A percentile compares a stretch with the other conserved stretches of the same genome.
Evolutionary conservation across 1,140 invertebrate genomes (phyloP).

Genomic region (Protaetia brevitarsis): DNA sequence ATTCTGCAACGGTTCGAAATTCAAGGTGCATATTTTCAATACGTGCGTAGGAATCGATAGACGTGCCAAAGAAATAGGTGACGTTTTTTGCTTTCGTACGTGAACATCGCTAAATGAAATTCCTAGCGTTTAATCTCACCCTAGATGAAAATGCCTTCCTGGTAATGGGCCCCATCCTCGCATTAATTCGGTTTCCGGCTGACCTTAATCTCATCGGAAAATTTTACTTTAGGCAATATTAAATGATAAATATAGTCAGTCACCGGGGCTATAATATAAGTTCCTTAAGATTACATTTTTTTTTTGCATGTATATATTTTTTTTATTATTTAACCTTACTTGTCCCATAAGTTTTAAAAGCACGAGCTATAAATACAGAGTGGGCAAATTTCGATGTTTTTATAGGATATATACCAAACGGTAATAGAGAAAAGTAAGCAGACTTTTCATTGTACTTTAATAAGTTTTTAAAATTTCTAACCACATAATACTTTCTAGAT

Average conservation of each 20-base stretch:
- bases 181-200: neutral
- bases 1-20: too few relatives aligned
- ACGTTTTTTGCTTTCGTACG: neutral
- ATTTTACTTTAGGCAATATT: neutral
- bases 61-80: neutral
- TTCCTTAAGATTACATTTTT: neutral
- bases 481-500: too few relatives aligned
- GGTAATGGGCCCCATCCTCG: neutral
- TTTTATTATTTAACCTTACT: too few relatives aligned
- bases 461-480: too few relatives aligned
- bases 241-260: neutral
- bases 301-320: neutral
- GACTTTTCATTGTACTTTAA: too few relatives aligned
- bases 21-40: too few relatives aligned
- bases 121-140: neutral
- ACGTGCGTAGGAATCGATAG: neutral
- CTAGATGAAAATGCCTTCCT: neutral
- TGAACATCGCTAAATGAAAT: constrained; percentile 12
- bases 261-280: neutral
- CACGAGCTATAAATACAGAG: too few relatives aligned
- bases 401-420: too few relatives aligned
- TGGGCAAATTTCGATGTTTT: too few relatives aligned
- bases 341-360: too few relatives aligned
- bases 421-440: too few relatives aligned
- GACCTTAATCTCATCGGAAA: neutral